Conservation (phyloP, 2,797 vertebrate species). For the Hydrocynus forskahlii region DNA sequence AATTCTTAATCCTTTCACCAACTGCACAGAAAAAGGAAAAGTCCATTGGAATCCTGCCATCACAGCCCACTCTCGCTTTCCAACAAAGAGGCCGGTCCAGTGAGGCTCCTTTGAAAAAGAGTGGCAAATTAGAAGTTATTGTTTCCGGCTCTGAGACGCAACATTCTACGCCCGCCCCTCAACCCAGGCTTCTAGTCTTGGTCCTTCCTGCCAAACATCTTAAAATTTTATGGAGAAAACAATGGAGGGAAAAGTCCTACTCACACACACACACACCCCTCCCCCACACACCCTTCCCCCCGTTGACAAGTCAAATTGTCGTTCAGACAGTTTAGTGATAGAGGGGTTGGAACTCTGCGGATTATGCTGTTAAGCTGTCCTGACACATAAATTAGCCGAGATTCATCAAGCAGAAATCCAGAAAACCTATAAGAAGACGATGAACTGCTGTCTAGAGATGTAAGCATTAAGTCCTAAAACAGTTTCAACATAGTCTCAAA, state of each 20-base stretch:
- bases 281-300: background rate
- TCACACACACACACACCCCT: no score
- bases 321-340: constrained; percentile 9
- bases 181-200: constrained; percentile 16
- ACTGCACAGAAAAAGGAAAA: constrained; percentile 49
- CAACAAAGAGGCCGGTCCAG: constrained; percentile 50
- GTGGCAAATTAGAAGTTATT: constrained; percentile 60
- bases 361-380: constrained; percentile 4
- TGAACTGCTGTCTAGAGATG: background rate
- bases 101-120: constrained; percentile 46
- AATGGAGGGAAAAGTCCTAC: constrained; percentile 27
- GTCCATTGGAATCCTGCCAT: constrained; percentile 53
- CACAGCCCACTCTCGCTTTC: constrained; percentile 48
- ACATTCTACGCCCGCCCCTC: constrained; percentile 27
- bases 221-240: constrained; percentile 25
- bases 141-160: constrained; percentile 50
- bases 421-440: background rate
- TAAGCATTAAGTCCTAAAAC: background rate
- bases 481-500: background rate
- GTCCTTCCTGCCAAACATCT: constrained; percentile 31
- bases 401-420: background rate
- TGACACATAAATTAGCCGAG: constrained; percentile 1
- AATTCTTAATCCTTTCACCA: constrained; percentile 59
- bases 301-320: constrained; percentile 4
- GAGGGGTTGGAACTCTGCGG: background rate